These are phyloP conservation scores for Mellivora capensis DNA, from an alignment of 2,113 vertebrate genomes.

Conservation along the genomic window DNA sequence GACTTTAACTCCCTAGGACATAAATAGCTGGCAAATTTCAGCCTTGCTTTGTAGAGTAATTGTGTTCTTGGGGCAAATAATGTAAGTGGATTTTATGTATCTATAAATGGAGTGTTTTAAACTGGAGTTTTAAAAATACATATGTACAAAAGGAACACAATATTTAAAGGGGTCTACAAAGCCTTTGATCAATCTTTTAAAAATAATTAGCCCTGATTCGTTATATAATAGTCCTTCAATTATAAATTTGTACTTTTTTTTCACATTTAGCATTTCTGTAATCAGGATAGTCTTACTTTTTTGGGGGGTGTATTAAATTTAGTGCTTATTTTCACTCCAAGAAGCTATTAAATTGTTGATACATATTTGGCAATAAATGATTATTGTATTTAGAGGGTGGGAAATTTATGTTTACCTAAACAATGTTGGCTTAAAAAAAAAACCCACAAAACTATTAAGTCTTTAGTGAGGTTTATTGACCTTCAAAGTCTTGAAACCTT, in stretches of 20 bases:
- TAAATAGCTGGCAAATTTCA: not conserved
- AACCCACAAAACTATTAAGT: not conserved
- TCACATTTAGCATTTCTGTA: not conserved
- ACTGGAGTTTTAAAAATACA: not conserved
- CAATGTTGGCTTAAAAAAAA: not conserved
- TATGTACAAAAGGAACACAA: not conserved
- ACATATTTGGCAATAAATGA: not conserved
- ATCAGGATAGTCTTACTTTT: not conserved
- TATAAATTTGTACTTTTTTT: not conserved
- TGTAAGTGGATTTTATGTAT: not conserved
- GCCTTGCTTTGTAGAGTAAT: not conserved
- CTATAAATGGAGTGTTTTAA: not conserved
- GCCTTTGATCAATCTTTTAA: not conserved
- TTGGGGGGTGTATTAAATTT: not conserved
- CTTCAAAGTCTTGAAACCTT: not conserved
- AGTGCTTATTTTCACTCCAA: not conserved
- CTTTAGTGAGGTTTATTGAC: not conserved
- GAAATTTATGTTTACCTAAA: not conserved
- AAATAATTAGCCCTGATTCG: not conserved
- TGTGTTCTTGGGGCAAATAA: not conserved
- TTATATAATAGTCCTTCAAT: not conserved
- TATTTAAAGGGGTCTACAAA: not conserved
- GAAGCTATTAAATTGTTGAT: not conserved
- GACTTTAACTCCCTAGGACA: not conserved
- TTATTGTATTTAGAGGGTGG: not conserved